Base-by-base conservation (phyloP, 2,113 vertebrate species). In the Oryzias melastigma region DNA sequence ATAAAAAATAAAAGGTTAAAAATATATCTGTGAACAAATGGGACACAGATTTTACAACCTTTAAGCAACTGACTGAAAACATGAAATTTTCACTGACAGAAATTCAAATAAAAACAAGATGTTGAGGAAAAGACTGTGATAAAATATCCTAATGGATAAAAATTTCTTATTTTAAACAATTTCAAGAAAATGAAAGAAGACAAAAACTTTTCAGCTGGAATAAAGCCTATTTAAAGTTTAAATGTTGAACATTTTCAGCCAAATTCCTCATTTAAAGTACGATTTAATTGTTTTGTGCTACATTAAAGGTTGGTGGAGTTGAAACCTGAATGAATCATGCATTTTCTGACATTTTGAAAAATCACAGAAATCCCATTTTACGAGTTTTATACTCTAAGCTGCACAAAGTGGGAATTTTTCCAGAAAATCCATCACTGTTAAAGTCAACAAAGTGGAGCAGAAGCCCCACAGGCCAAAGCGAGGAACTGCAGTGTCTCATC, bases 401-500 rank as follows among this genome's bases (percentile, higher is more conserved):
- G 75, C 75, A 75, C 73, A 50, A 48, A 47, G 46, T 64, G 29
- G 74, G 78, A 62, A 57, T 58, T 71, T 40, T 42, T 48, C 60
- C 62, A 68, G 52, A 61, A 63, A 82, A 71, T 49, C 51, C 22
- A 75, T 73, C 80, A 60, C 70, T 64, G 66, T 58, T 18, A 63
- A 53, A 52, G 64, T 67, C 65, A 75, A 63, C 18, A 43, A 16
- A 41, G 56, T 48, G 41, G 57, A 74, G 6, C 18, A 16, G 48
- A 58, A 51, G 50, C 76, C 73, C 71, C 61, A 44, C 62, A 68
- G 73, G 81, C 74, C 50, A 49, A 45, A 41, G n/a, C 52, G 70
- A 48, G 52, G 58, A 29, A 52, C 51, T 80, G 75, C 77, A 71
- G 62, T 59, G 61, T 69, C 73, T 81, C 75, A 72, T 78, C 72